A percentile compares a stretch with the other conserved stretches of the same genome.
These are phyloP conservation scores for Thalassoma bifasciatum DNA, from an alignment of 2,113 vertebrate species.

Conservation along the genomic window DNA sequence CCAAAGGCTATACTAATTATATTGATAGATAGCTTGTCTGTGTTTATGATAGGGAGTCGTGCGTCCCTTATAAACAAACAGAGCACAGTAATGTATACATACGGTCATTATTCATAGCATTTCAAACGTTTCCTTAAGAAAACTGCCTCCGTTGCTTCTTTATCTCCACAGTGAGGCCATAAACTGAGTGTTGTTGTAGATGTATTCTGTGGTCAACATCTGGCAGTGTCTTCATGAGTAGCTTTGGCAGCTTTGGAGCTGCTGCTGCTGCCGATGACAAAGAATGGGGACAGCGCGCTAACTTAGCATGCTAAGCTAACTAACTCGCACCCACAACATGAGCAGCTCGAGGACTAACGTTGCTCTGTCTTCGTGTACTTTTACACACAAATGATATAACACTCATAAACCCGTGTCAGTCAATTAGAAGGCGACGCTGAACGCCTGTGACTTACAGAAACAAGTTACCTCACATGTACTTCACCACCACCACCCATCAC, in stretches of 20 bases:
- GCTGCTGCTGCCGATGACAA: constrained; percentile 65
- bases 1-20: not conserved
- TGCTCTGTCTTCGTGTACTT: not conserved
- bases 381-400: not conserved
- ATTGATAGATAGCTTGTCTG: not conserved
- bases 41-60: not conserved
- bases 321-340: constrained; percentile 61
- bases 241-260: constrained; percentile 22
- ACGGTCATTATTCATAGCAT: not conserved
- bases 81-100: not conserved
- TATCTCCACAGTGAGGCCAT: not conserved
- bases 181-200: not conserved
- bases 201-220: constrained; percentile 34
- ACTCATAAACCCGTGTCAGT: not conserved
- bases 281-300: constrained; percentile 55
- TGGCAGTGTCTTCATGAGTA: constrained; percentile 43
- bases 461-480: constrained; percentile 49
- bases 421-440: not conserved
- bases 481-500: constrained; percentile 33
- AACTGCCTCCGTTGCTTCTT: not conserved
- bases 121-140: not conserved
- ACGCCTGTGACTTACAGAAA: not conserved
- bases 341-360: not conserved
- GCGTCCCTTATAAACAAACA: not conserved
- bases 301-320: constrained; percentile 76